Conservation (phyloP, 2,113 vertebrate genomes). For the Herpetotheres cachinnans region DNA sequence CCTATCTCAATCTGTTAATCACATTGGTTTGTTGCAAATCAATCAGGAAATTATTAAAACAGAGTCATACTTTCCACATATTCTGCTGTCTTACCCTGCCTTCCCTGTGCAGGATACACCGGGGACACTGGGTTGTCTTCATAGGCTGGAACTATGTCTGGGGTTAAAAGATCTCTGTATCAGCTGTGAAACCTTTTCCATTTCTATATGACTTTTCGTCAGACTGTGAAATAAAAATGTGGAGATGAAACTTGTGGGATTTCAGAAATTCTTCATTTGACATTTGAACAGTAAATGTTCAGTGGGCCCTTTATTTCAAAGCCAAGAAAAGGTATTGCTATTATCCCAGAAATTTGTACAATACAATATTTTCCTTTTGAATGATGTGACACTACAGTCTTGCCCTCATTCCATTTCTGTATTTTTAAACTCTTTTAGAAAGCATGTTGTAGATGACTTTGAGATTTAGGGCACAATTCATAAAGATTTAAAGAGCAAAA, state of each 20-base stretch:
- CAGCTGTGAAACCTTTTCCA: not conserved
- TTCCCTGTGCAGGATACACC: not conserved
- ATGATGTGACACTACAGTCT: not conserved
- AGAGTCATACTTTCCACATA: not conserved
- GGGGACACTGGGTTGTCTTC: not conserved
- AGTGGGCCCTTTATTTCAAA: not conserved
- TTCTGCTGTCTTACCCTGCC: not conserved
- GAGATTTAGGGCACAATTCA: slow-evolving; percentile 23
- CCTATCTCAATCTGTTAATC: not conserved
- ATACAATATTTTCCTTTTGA: not conserved
- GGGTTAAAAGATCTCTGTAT: not conserved
- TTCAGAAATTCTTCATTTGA: slow-evolving; percentile 30
- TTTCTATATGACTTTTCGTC: not conserved
- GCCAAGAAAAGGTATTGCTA: not conserved
- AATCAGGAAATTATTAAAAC: slow-evolving; percentile 12
- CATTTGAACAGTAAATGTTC: slow-evolving; percentile 17
- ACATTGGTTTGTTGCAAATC: slow-evolving; percentile 9
- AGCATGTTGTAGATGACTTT: not conserved
- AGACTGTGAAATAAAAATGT: not conserved
- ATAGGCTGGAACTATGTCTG: not conserved
- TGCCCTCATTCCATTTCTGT: not conserved
- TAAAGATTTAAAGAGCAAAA: slow-evolving; percentile 28
- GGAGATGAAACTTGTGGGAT: not conserved
- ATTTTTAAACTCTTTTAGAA: slow-evolving; percentile 32
- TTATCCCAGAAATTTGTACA: slow-evolving; percentile 13